phyloP scores from a whole-genome alignment of 2,797 vertebrate species.

The Argentina silus region DNA sequence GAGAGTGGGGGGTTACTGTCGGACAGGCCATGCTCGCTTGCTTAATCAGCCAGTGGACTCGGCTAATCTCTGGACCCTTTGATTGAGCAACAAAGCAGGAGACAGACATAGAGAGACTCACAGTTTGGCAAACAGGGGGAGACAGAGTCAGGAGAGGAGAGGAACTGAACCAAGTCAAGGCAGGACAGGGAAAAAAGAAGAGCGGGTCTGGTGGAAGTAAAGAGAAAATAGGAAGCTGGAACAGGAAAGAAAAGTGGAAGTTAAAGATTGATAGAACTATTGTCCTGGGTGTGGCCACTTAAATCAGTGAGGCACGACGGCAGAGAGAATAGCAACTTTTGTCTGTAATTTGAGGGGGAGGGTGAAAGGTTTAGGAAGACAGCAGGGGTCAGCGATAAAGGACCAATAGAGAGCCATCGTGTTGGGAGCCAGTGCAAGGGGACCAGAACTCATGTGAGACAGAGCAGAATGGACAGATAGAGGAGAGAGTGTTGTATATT shows the following conservation, averaged over 20 bases:
- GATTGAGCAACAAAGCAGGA: constrained; percentile 65
- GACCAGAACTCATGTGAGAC: constrained; percentile 65
- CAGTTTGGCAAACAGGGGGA: constrained; percentile 30
- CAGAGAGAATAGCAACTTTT: constrained; percentile 37
- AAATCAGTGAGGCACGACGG: constrained; percentile 27
- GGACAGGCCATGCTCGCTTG: constrained; percentile 47
- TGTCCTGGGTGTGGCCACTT: background rate
- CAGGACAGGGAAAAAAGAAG: constrained; percentile 11
- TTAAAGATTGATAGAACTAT: constrained; percentile 22
- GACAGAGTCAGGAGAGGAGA: constrained; percentile 34
- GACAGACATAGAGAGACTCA: constrained; percentile 9
- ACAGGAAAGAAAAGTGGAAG: background rate
- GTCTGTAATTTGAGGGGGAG: constrained; percentile 55
- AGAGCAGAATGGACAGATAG: constrained; percentile 45
- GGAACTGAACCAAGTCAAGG: background rate
- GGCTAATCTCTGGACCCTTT: constrained; percentile 79
- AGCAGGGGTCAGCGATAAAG: constrained; percentile 45
- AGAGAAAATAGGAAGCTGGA: constrained; percentile 8
- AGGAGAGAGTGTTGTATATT: constrained; percentile 9
- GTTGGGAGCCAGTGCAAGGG: constrained; percentile 65
- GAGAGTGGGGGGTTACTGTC: constrained; percentile 58
- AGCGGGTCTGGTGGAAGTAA: background rate
- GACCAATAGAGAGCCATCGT: constrained; percentile 45
- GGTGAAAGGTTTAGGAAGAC: constrained; percentile 53
- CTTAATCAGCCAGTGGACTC: constrained; percentile 66